These are phyloP conservation scores for Calliopsis andreniformis DNA, from an alignment of 1,140 invertebrate species.

Conservation along the genomic window DNA sequence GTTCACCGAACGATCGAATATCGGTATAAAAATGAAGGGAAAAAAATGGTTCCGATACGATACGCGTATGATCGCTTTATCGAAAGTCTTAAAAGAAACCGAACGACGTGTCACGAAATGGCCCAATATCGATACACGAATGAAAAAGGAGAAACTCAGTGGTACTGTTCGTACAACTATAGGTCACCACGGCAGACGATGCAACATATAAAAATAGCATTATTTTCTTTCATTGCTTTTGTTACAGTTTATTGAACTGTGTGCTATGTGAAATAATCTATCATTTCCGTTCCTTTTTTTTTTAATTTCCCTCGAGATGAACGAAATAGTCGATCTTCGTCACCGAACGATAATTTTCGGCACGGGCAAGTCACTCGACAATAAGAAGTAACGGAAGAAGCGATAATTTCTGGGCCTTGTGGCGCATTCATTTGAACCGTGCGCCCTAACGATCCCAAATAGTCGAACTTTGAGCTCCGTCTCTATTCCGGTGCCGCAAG, in stretches of 20 bases:
- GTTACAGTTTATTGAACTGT: slow-evolving; percentile 64
- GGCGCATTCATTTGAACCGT: too few relatives aligned
- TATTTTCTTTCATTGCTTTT: slow-evolving; percentile 69
- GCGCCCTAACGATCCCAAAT: slow-evolving; percentile 18
- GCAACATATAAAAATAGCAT: slow-evolving; percentile 71
- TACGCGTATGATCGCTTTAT: background rate
- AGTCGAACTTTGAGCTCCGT: slow-evolving; percentile 27
- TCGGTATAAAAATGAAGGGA: background rate
- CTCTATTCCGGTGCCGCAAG: slow-evolving; percentile 13
- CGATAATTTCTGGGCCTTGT: slow-evolving; percentile 16
- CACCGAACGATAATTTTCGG: slow-evolving; percentile 17
- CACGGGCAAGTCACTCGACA: slow-evolving; percentile 26
- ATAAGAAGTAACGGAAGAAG: slow-evolving; percentile 48
- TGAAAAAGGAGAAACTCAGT: slow-evolving; percentile 26
- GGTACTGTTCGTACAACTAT: slow-evolving; percentile 57
- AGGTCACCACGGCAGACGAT: slow-evolving; percentile 60
- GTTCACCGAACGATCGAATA: slow-evolving; percentile 5
- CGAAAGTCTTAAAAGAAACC: slow-evolving; percentile 15
- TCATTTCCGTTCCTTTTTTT: too few relatives aligned
- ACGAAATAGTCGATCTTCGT: slow-evolving; percentile 42
- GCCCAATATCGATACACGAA: slow-evolving; percentile 45
- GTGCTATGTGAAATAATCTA: slow-evolving; percentile 65
- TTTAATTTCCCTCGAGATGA: slow-evolving; percentile 56
- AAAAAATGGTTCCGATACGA: slow-evolving; percentile 1
- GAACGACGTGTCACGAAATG: slow-evolving; percentile 47